Percentiles rank a stretch among this genome's conserved stretches.
Evolutionary conservation across 2,113 vertebrate species (phyloP).

Genomic region (Plecturocebus donacophilus): DNA sequence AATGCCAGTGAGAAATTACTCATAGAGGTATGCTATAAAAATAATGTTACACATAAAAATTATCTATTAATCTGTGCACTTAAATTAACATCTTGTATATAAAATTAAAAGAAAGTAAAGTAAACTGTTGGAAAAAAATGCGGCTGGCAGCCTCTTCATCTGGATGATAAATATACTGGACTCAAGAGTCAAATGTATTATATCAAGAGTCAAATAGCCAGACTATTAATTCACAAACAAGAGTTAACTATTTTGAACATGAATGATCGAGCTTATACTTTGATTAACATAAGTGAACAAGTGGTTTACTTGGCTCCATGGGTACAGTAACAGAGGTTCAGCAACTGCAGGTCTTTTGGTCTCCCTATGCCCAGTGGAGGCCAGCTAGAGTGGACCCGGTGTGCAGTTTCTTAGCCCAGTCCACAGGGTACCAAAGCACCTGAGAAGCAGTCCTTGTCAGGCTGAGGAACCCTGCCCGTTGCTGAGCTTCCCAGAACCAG

Average conservation of each 20-base stretch:
- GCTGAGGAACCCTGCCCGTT: not conserved
- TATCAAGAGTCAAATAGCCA: not conserved
- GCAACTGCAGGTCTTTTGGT: not conserved
- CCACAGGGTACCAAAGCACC: not conserved
- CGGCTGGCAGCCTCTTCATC: not conserved
- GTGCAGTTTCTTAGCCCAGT: not conserved
- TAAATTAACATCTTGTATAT: not conserved
- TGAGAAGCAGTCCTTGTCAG: not conserved
- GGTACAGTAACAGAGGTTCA: not conserved
- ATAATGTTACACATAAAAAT: slow-evolving; percentile 18
- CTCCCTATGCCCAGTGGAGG: not conserved
- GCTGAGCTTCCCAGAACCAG: not conserved
- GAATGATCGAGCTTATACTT: not conserved
- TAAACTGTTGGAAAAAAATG: not conserved
- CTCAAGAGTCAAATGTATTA: not conserved
- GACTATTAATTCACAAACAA: not conserved
- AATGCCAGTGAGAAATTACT: not conserved
- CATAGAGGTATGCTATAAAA: slow-evolving; percentile 16
- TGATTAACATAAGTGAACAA: not conserved
- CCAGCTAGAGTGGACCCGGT: not conserved
- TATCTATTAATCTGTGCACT: not conserved
- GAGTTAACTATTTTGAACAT: not conserved
- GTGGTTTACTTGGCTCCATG: not conserved
- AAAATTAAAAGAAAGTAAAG: slow-evolving; percentile 34
- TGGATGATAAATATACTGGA: not conserved